Evolutionary conservation across 2,888 invertebrate species (phyloP), one percentile per base, ranked within the genome.

Genomic region (Marronus borbonicus): DNA sequence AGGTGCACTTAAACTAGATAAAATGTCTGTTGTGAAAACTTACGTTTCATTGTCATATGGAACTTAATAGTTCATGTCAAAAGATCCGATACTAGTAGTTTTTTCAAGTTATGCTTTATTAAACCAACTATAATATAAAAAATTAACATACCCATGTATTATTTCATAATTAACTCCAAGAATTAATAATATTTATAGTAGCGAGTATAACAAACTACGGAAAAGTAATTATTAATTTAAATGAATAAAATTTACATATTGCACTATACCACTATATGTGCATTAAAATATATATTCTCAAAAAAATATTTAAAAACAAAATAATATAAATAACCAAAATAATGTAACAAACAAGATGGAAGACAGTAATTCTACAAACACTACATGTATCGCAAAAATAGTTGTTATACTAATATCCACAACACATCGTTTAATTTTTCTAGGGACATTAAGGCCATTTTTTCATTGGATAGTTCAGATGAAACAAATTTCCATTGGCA

Each of bases 371-470:
- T 24, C 85, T 86, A 86, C 85, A 76, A 77, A 81, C 79, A 79
- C 81, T 80, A 81, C 80, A 78, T 78, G 83, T 79, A 82, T 85
- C 85, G 85, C 85, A 86, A 86, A 86, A 86, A 86, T 86, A 86
- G 86, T 84, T 83, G 84, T 85, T 85, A 86, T 85, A 85, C 84
- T 80, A 80, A 83, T 83, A 84, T 84, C 82, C 84, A 83, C 84
- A 85, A 84, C 84, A 84, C 80, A 85, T 84, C 83, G 83, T 84
- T 62, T 44, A 74, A 31, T 74, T 74, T 74, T 60, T 60, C 60
- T 62, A 78, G 83, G 85, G 83, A 84, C 84, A 84, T 85, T 86
- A 87, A 87, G 87, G 87, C 87, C 86, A 83, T 87, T 83, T 81
- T 85, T 85, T 86, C 85, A 86, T 85, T 85, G 86, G 84, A 85